Percentiles rank a stretch among this genome's conserved stretches.
These are phyloP conservation scores for Leptopilina syphax DNA, from an alignment of 2,888 invertebrate species.

Conservation along the genomic window DNA sequence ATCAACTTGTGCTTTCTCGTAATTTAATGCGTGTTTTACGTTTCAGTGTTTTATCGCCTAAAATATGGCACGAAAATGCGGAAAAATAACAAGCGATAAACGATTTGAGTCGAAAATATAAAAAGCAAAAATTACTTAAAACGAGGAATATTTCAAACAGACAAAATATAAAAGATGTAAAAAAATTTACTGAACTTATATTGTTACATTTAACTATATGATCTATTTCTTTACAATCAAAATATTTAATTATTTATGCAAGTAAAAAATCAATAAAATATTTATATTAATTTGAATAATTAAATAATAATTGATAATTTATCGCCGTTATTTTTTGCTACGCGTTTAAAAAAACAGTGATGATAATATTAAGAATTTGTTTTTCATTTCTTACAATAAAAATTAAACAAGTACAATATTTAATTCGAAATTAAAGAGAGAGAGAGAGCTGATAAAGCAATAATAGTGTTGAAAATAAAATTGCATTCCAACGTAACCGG, in stretches of 20 bases:
- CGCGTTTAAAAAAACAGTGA: neutral
- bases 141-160: no score
- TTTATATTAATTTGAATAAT: no score
- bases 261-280: no score
- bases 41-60: conserved; percentile 51
- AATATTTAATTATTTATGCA: no score
- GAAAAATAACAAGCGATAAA: conserved; percentile 38
- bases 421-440: neutral
- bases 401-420: neutral
- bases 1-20: conserved; percentile 40
- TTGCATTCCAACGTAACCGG: conserved; percentile 2
- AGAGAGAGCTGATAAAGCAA: conserved; percentile 6
- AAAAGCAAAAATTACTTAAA: neutral
- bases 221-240: no score
- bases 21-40: conserved; percentile 53
- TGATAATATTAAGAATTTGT: conserved; percentile 13
- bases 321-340: conserved; percentile 18
- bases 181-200: no score
- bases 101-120: neutral
- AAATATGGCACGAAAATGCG: conserved; percentile 17
- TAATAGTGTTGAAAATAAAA: conserved; percentile 24
- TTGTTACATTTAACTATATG: no score
- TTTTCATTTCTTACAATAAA: neutral
- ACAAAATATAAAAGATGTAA: no score
- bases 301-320: neutral